These are phyloP conservation scores for Trididemnum nubilum DNA, from an alignment of 23 tunicate genomes.

Conservation along the genomic window DNA sequence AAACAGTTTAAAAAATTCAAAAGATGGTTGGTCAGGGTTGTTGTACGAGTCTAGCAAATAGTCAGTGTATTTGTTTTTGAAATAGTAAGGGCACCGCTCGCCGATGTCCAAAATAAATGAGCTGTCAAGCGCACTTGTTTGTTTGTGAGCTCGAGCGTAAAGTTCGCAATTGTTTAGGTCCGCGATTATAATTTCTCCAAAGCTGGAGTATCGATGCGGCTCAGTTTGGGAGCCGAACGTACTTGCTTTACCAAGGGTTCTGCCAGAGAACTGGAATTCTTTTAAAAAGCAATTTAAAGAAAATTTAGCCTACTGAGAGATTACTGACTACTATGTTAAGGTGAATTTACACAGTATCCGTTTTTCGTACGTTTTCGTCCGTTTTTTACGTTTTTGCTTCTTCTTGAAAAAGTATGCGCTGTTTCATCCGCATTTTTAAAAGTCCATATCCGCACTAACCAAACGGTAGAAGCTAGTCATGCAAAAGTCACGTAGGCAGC, in stretches of 20 bases:
- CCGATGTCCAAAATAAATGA: not conserved
- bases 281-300: too few relatives aligned
- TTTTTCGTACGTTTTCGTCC: too few relatives aligned
- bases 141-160: conserved; percentile 5
- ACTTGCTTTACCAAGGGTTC: not conserved
- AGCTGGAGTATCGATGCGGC: not conserved
- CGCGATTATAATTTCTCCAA: not conserved
- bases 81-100: not conserved
- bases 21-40: not conserved
- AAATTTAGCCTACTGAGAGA: too few relatives aligned
- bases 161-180: not conserved
- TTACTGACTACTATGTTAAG: too few relatives aligned
- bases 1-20: not conserved
- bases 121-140: not conserved
- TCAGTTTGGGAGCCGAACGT: not conserved
- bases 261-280: not conserved
- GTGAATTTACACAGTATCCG: too few relatives aligned
- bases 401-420: too few relatives aligned
- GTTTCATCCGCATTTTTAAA: too few relatives aligned
- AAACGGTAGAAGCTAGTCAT: too few relatives aligned
- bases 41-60: not conserved
- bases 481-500: too few relatives aligned
- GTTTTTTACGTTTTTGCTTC: too few relatives aligned
- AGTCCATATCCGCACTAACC: too few relatives aligned
- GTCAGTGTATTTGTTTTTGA: conserved; percentile 1